A percentile compares a stretch with the other conserved stretches of the same genome.
phyloP scores from a whole-genome alignment of 2,113 vertebrate species.

The Copsychus sechellarum region DNA sequence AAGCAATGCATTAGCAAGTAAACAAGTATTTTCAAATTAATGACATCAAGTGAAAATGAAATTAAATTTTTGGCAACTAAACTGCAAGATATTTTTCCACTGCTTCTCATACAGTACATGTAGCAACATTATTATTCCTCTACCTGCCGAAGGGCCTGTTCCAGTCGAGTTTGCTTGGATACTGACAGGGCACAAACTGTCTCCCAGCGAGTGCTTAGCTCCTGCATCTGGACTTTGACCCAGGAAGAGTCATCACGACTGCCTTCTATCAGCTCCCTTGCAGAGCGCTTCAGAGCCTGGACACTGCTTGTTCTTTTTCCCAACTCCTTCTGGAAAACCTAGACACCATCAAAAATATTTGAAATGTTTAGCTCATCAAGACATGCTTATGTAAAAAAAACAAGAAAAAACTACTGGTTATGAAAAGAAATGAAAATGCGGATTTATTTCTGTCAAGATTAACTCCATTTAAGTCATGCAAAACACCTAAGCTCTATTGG shows the following conservation, averaged over 20 bases:
- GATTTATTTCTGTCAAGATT: not conserved
- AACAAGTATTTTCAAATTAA: not conserved
- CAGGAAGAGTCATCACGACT: constrained; percentile 93
- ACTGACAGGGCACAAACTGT: constrained; percentile 93
- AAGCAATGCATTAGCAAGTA: not conserved
- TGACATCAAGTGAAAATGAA: not conserved
- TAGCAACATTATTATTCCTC: not conserved
- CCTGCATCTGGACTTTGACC: constrained; percentile 98
- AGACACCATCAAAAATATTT: not conserved
- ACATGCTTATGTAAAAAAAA: not conserved
- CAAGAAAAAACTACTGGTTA: not conserved
- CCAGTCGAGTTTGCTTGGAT: constrained; percentile 91
- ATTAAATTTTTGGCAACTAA: not conserved
- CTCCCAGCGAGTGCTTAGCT: constrained; percentile 94
- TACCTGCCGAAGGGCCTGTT: constrained; percentile 93
- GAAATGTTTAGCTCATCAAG: not conserved
- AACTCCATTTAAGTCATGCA: not conserved
- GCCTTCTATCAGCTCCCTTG: constrained; percentile 89
- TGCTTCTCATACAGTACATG: not conserved
- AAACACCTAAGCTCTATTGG: not conserved
- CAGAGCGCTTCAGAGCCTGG: constrained; percentile 93
- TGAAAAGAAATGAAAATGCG: not conserved
- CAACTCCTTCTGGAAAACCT: constrained; percentile 97
- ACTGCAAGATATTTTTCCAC: not conserved
- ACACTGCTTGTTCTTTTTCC: constrained; percentile 92